These are phyloP conservation scores for Tortrix viridana DNA, from an alignment of 2,888 invertebrate species.

Conservation along the genomic window DNA sequence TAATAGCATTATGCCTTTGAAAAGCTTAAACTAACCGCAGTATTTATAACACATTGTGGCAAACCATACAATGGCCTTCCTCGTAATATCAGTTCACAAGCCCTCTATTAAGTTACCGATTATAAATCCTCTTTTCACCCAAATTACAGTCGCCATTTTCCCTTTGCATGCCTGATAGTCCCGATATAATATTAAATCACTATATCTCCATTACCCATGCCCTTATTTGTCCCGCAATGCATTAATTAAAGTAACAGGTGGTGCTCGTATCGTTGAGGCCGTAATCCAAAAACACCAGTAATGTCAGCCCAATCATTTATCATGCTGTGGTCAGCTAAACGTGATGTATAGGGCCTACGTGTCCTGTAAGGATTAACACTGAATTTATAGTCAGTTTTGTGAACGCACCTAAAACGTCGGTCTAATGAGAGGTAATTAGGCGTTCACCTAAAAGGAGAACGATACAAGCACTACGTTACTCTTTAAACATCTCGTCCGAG, in stretches of 20 bases:
- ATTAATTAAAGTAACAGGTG: conserved; percentile 34
- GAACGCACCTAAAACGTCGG: conserved; percentile 10
- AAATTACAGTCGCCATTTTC: too few species aligned
- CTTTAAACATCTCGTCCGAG: too few species aligned
- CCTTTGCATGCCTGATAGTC: too few species aligned
- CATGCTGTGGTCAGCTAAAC: conserved; percentile 43
- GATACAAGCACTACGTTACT: too few species aligned
- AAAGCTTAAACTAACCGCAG: too few species aligned
- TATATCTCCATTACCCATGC: conserved; percentile 7
- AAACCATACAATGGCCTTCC: too few species aligned
- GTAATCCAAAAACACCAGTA: conserved; percentile 38
- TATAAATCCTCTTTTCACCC: too few species aligned
- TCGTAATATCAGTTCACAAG: too few species aligned
- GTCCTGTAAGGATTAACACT: conserved; percentile 54
- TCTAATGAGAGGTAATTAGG: neutral
- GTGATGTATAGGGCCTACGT: conserved; percentile 58
- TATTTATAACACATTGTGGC: too few species aligned
- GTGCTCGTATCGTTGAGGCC: conserved; percentile 16
- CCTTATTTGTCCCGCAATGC: conserved; percentile 8
- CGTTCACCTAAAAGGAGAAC: too few species aligned
- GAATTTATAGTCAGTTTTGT: conserved; percentile 52
- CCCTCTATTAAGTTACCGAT: too few species aligned
- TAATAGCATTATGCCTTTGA: too few species aligned
- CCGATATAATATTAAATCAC: neutral
- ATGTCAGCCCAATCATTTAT: conserved; percentile 45